A percentile compares a stretch with the other conserved stretches of the same genome.
Conservation (phyloP, 2,113 vertebrate genomes). For the Phalacrocorax brasilianus region DNA sequence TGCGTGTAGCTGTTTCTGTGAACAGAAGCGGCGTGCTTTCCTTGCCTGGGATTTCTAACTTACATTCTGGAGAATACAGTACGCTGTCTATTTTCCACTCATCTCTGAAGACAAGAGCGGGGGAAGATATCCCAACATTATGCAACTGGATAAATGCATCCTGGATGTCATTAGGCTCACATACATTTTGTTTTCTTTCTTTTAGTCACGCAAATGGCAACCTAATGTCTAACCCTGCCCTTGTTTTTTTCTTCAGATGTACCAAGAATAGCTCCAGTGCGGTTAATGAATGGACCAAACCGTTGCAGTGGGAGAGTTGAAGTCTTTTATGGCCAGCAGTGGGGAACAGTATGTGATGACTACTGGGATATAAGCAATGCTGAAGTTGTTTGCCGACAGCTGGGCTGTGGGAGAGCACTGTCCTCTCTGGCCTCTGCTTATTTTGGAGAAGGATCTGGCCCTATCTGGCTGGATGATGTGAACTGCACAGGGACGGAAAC, state of each 20-base stretch:
- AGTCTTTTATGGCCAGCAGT: slow-evolving; percentile 3
- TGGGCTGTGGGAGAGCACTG: not conserved
- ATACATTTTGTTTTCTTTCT: not conserved
- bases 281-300: not conserved
- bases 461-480: not conserved
- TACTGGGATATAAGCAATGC: not conserved
- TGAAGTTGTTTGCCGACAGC: not conserved
- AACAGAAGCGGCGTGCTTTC: not conserved
- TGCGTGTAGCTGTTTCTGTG: not conserved
- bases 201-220: not conserved
- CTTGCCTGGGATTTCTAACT: not conserved
- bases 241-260: not conserved
- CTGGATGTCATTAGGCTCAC: not conserved
- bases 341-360: slow-evolving; percentile 7
- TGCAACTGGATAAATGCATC: not conserved
- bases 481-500: slow-evolving; percentile 23
- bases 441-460: not conserved
- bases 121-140: not conserved
- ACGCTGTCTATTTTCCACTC: not conserved
- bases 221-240: not conserved
- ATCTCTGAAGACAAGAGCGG: not conserved
- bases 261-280: not conserved
- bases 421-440: not conserved
- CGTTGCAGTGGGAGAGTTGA: slow-evolving; percentile 35
- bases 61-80: not conserved